These are phyloP conservation scores for Etheostoma spectabile DNA, from an alignment of 2,113 vertebrate species.

Conservation along the genomic window DNA sequence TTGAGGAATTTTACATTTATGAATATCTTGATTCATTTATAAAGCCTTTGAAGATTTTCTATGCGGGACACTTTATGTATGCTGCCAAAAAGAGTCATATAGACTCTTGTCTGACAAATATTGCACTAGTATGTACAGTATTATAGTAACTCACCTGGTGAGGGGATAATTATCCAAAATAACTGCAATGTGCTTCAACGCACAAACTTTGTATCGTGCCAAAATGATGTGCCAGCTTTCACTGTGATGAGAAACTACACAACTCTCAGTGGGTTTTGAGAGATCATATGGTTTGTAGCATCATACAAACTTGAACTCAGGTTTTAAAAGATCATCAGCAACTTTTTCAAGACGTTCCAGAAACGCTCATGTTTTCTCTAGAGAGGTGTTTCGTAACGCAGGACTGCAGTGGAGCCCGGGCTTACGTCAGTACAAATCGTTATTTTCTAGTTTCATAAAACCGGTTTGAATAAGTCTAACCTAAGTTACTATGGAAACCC, in stretches of 20 bases:
- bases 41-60: slow-evolving; percentile 35
- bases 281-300: slow-evolving; percentile 34
- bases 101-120: slow-evolving; percentile 52
- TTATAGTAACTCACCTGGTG: slow-evolving; percentile 35
- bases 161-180: slow-evolving; percentile 23
- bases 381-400: slow-evolving; percentile 5
- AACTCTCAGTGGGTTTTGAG: slow-evolving; percentile 28
- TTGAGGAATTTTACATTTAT: slow-evolving; percentile 34
- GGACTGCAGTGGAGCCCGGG: not conserved
- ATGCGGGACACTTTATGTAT: slow-evolving; percentile 48
- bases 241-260: slow-evolving; percentile 64
- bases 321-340: slow-evolving; percentile 59
- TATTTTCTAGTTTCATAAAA: not conserved
- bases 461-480: not conserved
- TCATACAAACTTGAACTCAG: slow-evolving; percentile 68
- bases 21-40: slow-evolving; percentile 35
- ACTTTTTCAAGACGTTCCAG: slow-evolving; percentile 19
- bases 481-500: not conserved
- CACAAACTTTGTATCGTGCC: slow-evolving; percentile 55
- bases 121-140: slow-evolving; percentile 54
- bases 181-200: slow-evolving; percentile 54
- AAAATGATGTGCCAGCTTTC: slow-evolving; percentile 61
- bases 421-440: not conserved
- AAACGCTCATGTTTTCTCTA: slow-evolving; percentile 28
- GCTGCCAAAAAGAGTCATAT: slow-evolving; percentile 56